These are phyloP conservation scores for Nemurella pictetii DNA, from an alignment of 2,888 invertebrate genomes.

Conservation along the genomic window DNA sequence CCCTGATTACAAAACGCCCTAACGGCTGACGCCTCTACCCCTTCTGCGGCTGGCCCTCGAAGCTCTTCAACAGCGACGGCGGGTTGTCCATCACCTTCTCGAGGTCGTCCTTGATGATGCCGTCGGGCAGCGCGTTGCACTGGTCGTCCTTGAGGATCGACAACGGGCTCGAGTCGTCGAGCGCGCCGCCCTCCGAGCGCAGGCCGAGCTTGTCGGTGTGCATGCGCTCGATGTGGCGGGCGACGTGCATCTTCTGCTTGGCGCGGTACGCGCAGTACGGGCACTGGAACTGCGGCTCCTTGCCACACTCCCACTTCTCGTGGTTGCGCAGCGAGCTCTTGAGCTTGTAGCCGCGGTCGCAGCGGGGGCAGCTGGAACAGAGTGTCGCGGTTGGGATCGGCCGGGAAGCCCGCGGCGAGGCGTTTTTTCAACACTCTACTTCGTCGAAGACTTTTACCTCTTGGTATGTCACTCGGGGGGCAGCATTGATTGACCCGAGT, in stretches of 20 bases:
- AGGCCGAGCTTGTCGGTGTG: constrained; percentile 45
- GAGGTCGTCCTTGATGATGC: background rate
- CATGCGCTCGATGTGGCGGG: constrained; percentile 49
- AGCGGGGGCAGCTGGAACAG: constrained; percentile 66
- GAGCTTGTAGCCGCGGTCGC: constrained; percentile 82
- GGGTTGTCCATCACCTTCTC: background rate
- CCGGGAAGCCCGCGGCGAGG: constrained; percentile 25
- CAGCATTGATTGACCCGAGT: too few relatives aligned
- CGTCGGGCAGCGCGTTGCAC: background rate
- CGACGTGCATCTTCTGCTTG: constrained; percentile 57
- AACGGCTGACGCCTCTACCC: too few relatives aligned
- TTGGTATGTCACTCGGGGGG: too few relatives aligned
- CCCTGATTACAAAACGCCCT: background rate
- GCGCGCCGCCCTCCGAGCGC: background rate
- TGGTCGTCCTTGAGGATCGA: background rate
- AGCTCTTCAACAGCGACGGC: background rate
- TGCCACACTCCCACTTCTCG: constrained; percentile 82
- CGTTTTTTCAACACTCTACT: too few relatives aligned
- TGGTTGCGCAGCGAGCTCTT: constrained; percentile 83
- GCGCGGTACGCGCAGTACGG: constrained; percentile 69
- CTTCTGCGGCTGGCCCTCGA: background rate
- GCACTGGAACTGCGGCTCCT: constrained; percentile 71
- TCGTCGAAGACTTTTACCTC: too few relatives aligned
- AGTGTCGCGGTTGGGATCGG: background rate
- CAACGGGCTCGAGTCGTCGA: background rate